Base-by-base conservation (phyloP, 2,888 invertebrate genomes). In the Nomada hirtipes region DNA sequence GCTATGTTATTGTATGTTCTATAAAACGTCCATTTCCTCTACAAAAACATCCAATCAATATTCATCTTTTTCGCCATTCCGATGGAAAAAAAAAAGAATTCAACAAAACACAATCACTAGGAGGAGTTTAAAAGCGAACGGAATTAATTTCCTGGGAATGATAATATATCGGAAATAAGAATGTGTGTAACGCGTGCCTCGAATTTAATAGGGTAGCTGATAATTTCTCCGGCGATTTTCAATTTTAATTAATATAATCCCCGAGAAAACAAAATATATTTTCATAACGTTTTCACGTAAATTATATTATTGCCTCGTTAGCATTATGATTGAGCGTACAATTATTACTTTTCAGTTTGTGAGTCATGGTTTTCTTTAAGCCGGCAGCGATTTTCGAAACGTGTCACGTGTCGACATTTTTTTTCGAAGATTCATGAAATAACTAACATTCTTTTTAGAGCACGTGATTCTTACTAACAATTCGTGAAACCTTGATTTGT, bases 171-270 rank as follows among this genome's bases (percentile, higher is more conserved):
- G 55, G 18, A 44, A 78, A 44, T 47, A 29, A n/a, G 36, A 61
- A 36, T 68, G 23, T 36, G 59, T 65, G 76, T 72, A 63, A 74
- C 23, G 67, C 18, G 63, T 79, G 75, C 79, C 79, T 75, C 50
- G 57, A 75, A 75, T 59, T 59, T 57, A 64, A 20, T 64, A 75
- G 15, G 44, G 44, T 64, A 72, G 55, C 73, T 76, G 50, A 57
- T 73, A 50, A 76, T 36, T 26, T 55, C 61, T 73, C 55, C 4
- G 71, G 18, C 18, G 20, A 47, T 4, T 52, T 50, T 47, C 23
- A 15, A 50, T 36, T 57, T 72, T 64, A 57, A 55, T 64, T 36
- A 36, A 36, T 36, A 36, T 36, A 36, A 72, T 26, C n/a, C 10
- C n/a, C 4, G 15, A 23, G 42, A 13, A 23, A 71, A 42, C 23